Conservation (phyloP, 2,888 invertebrate genomes). For the Orthosia cruda region DNA sequence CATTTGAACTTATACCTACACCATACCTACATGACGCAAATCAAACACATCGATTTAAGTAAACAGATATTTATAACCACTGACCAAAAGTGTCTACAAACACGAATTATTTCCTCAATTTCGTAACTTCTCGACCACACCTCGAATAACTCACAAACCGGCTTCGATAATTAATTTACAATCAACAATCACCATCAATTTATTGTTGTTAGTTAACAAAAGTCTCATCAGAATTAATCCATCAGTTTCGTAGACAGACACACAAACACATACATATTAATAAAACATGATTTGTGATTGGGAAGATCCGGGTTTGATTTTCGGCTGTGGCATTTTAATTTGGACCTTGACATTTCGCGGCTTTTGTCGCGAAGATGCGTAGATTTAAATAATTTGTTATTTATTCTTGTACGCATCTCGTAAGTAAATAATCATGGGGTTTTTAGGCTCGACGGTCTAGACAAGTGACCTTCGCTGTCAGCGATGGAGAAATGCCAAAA, state of each 20-base stretch:
- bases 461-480: too few relatives aligned
- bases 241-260: slow-evolving; percentile 37
- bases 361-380: slow-evolving; percentile 46
- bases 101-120: slow-evolving; percentile 16
- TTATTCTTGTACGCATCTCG: slow-evolving; percentile 36
- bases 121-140: background rate
- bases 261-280: slow-evolving; percentile 42
- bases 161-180: slow-evolving; percentile 27
- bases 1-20: too few relatives aligned
- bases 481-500: too few relatives aligned
- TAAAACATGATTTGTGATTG: slow-evolving; percentile 53
- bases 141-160: background rate
- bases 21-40: background rate
- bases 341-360: slow-evolving; percentile 56
- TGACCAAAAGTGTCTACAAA: background rate
- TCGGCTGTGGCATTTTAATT: slow-evolving; percentile 40
- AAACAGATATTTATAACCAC: background rate
- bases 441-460: too few relatives aligned
- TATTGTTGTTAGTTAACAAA: slow-evolving; percentile 17
- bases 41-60: background rate
- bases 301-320: slow-evolving; percentile 55
- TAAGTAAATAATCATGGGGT: too few relatives aligned
- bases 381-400: slow-evolving; percentile 13
- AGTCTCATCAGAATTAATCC: slow-evolving; percentile 26
- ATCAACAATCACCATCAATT: slow-evolving; percentile 4